Evolutionary conservation across 1,140 invertebrate genomes (phyloP).

Genomic region (Gryon sp.): DNA sequence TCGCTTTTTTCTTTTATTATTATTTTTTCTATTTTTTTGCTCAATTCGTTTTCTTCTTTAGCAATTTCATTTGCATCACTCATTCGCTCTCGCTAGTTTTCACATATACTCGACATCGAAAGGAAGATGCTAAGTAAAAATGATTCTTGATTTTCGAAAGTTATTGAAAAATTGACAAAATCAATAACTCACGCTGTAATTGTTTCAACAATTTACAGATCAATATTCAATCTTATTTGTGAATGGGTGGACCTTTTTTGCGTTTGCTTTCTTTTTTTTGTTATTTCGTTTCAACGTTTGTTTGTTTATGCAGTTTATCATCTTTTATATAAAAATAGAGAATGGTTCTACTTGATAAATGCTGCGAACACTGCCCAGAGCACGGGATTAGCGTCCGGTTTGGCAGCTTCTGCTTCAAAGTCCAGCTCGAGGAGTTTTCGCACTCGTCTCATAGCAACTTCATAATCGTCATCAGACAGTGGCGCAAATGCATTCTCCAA

Average conservation of each 20-base stretch:
- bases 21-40: not conserved
- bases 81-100: not conserved
- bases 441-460: slow-evolving; percentile 97
- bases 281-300: too few relatives aligned
- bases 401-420: slow-evolving; percentile 95
- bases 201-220: too few relatives aligned
- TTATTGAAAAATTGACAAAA: too few relatives aligned
- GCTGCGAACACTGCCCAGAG: slow-evolving; percentile 99
- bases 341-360: slow-evolving; percentile 93
- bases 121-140: slow-evolving; percentile 36
- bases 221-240: too few relatives aligned
- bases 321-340: slow-evolving; percentile 26
- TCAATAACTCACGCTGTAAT: too few relatives aligned
- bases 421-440: slow-evolving; percentile 97
- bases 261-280: not conserved
- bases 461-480: slow-evolving; percentile 98
- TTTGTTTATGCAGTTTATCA: too few relatives aligned
- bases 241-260: not conserved
- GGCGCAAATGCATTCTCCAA: slow-evolving; percentile 99
- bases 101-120: slow-evolving; percentile 8
- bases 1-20: not conserved
- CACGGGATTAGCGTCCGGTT: slow-evolving; percentile 92
- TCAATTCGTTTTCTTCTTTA: not conserved
- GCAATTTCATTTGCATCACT: not conserved
- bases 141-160: too few relatives aligned